A percentile compares a stretch with the other conserved stretches of the same genome.
Evolutionary conservation across 2,113 vertebrate genomes (phyloP).

Genomic region (Urocitellus parryii): DNA sequence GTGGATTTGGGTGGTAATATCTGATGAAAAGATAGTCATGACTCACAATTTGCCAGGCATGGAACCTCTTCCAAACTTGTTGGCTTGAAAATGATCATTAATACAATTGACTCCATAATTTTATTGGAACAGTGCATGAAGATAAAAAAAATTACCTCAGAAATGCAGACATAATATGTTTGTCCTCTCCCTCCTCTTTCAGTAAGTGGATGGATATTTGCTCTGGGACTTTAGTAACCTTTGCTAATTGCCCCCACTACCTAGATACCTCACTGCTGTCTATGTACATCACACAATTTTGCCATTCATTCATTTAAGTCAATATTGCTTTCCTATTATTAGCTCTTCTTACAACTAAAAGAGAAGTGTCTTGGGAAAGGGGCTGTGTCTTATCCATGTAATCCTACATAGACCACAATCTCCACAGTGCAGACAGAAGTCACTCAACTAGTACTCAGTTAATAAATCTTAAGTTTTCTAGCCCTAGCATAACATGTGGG

Average conservation of each 20-base stretch:
- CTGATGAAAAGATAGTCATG: not conserved
- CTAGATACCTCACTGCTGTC: not conserved
- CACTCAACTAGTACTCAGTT: not conserved
- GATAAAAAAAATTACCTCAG: not conserved
- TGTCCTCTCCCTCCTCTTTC: not conserved
- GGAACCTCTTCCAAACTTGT: not conserved
- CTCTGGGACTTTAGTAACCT: not conserved
- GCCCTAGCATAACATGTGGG: not conserved
- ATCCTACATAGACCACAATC: not conserved
- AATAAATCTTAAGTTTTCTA: conserved; percentile 17
- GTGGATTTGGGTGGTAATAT: not conserved
- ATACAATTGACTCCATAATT: not conserved
- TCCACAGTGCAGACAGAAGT: not conserved
- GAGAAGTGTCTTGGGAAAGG: not conserved
- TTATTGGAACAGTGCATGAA: not conserved
- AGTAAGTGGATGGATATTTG: not conserved
- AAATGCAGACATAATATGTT: not conserved
- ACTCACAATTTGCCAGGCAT: not conserved
- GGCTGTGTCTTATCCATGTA: not conserved
- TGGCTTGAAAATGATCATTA: conserved; percentile 9
- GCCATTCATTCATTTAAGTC: not conserved
- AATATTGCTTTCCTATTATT: not conserved
- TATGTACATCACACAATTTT: not conserved
- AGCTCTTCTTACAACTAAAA: not conserved
- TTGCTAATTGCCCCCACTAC: not conserved